Percentiles rank a stretch among this genome's conserved stretches.
phyloP scores from a whole-genome alignment of 2,113 vertebrate species.

The Lampris incognitus region DNA sequence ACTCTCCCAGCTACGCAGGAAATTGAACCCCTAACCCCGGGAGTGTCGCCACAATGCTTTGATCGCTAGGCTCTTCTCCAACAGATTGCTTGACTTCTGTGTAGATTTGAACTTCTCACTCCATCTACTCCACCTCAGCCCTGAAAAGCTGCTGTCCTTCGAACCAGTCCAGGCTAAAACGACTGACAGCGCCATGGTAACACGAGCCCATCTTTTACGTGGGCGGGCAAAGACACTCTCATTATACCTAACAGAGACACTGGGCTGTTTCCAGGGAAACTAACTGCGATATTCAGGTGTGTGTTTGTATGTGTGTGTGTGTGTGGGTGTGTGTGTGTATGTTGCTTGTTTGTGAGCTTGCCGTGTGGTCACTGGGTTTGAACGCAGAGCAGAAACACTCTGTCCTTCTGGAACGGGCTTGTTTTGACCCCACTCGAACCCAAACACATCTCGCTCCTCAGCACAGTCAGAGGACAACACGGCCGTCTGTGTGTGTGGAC shows the following conservation, averaged over 20 bases:
- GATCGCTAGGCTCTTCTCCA: not conserved
- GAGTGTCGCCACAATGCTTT: not conserved
- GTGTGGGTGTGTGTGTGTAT: not conserved
- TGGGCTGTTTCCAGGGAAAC: conserved; percentile 80
- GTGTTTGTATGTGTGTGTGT: conserved; percentile 40
- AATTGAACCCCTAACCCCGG: no score
- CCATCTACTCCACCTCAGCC: conserved; percentile 33
- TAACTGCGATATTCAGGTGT: conserved; percentile 58
- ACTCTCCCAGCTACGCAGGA: no score
- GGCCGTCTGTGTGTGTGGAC: not conserved
- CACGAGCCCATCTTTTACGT: conserved; percentile 64
- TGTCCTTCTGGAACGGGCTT: conserved; percentile 44
- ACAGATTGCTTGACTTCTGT: not conserved
- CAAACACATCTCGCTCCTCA: not conserved
- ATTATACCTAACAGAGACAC: conserved; percentile 69
- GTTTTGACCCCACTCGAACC: conserved; percentile 11
- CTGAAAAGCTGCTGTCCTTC: conserved; percentile 33
- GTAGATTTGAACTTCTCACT: not conserved
- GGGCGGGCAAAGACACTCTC: conserved; percentile 65
- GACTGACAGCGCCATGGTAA: conserved; percentile 72
- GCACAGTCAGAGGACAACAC: not conserved
- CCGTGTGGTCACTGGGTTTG: conserved; percentile 32
- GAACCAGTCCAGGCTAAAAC: conserved; percentile 54
- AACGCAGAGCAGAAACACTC: conserved; percentile 32
- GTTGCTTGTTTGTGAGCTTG: not conserved